These are phyloP conservation scores for Diorhabda carinulata DNA, from an alignment of 1,140 invertebrate species.

Conservation along the genomic window DNA sequence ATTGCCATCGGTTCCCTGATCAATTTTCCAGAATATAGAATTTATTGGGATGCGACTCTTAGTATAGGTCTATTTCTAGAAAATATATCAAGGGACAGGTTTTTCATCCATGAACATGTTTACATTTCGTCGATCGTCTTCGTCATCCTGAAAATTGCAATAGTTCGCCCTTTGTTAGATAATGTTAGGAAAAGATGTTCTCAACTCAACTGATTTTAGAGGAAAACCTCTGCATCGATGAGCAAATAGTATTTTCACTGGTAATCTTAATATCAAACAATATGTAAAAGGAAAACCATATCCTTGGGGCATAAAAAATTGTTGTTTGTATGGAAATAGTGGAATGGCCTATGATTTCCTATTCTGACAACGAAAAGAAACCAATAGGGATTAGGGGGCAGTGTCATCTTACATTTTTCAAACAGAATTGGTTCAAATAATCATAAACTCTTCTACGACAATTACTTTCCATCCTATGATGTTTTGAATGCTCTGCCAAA, in stretches of 20 bases:
- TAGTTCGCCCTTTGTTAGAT: constrained; percentile 1
- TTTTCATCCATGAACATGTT: constrained; percentile 8
- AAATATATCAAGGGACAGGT: constrained; percentile 7
- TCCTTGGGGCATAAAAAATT: neutral
- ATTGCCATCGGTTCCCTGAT: constrained; percentile 22
- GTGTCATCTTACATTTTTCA: constrained; percentile 28
- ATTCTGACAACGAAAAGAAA: neutral
- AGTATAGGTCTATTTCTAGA: constrained; percentile 8
- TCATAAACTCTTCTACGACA: too few species aligned
- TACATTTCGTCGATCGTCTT: constrained; percentile 6
- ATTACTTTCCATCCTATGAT: too few species aligned
- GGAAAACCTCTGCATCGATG: constrained; percentile 21
- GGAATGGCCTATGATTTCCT: too few species aligned
- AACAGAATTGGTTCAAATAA: constrained; percentile 36
- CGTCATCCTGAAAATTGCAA: constrained; percentile 1
- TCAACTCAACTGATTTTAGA: constrained; percentile 11
- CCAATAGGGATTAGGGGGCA: constrained; percentile 14
- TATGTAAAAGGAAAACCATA: too few species aligned
- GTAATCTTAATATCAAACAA: too few species aligned
- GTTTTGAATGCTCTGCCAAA: too few species aligned
- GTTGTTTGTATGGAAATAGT: too few species aligned
- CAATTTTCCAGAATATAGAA: constrained; percentile 28
- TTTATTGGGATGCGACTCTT: constrained; percentile 17
- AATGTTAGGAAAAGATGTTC: neutral
- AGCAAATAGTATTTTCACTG: constrained; percentile 8